Evolutionary conservation across 2,797 vertebrate species (phyloP).

Genomic region (Salarias fasciatus): DNA sequence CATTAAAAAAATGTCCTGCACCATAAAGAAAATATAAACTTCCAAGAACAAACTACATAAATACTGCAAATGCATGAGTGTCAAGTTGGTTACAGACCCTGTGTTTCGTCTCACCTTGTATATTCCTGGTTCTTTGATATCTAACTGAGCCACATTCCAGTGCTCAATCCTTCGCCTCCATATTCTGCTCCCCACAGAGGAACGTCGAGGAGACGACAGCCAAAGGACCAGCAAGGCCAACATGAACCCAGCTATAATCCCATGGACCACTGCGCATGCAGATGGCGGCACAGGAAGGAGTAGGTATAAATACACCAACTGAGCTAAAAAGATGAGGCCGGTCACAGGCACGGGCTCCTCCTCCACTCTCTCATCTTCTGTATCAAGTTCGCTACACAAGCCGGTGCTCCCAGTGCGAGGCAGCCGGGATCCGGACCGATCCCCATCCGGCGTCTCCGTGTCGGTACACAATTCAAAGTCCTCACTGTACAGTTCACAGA

Average conservation of each 20-base stretch:
- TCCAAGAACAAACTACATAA: too few relatives aligned
- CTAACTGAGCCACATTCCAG: conserved; percentile 84
- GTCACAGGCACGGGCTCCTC: conserved; percentile 83
- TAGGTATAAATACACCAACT: conserved; percentile 90
- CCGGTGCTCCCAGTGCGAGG: conserved; percentile 87
- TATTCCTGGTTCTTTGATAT: conserved; percentile 94
- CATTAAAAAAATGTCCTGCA: background rate
- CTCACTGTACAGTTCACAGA: conserved; percentile 93
- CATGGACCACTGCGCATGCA: conserved; percentile 87
- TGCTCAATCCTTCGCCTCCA: conserved; percentile 67
- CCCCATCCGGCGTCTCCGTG: conserved; percentile 83
- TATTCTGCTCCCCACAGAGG: conserved; percentile 68
- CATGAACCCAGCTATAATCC: conserved; percentile 92
- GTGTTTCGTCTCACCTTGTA: conserved; percentile 87
- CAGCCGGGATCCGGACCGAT: conserved; percentile 80
- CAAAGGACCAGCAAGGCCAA: conserved; percentile 90
- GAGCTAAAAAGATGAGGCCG: conserved; percentile 85
- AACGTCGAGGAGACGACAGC: conserved; percentile 84
- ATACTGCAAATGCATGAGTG: too few relatives aligned
- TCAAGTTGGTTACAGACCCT: too few relatives aligned
- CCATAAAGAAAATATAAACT: too few relatives aligned
- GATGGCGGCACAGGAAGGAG: conserved; percentile 92
- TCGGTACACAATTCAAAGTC: conserved; percentile 91
- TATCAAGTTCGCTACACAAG: conserved; percentile 84
- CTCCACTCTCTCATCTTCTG: conserved; percentile 80